A percentile compares a stretch with the other conserved stretches of the same genome.
Conservation (phyloP, 2,797 vertebrate species). For the Eleutherodactylus coqui region DNA sequence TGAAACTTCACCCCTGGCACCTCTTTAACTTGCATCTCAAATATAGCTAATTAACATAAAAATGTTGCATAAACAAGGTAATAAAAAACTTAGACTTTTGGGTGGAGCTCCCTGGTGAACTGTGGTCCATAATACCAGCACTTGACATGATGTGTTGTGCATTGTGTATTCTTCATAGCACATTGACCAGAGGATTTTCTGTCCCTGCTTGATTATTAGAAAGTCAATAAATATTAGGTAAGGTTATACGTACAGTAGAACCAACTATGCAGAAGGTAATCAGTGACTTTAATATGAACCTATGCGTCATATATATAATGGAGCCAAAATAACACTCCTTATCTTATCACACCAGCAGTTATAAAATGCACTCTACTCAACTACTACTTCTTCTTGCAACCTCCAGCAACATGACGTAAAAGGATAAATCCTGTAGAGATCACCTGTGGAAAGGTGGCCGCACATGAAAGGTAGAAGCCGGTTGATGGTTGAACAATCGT, state of each 20-base stretch:
- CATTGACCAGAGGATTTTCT: neutral
- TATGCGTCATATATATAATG: neutral
- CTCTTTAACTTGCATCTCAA: too few relatives aligned
- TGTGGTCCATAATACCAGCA: neutral
- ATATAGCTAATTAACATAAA: too few relatives aligned
- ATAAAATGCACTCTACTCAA: neutral
- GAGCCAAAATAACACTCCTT: constrained; percentile 18
- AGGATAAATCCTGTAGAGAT: neutral
- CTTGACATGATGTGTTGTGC: neutral
- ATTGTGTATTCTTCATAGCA: neutral
- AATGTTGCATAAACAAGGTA: too few relatives aligned
- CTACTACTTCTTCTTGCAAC: neutral
- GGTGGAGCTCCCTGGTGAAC: neutral
- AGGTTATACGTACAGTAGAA: constrained; percentile 4
- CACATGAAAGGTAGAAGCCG: too few relatives aligned
- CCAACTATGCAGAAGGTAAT: neutral
- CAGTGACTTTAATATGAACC: neutral
- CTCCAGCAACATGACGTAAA: neutral
- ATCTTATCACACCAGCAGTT: neutral
- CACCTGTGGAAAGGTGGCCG: neutral
- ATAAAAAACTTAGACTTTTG: neutral
- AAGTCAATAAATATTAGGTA: constrained; percentile 22
- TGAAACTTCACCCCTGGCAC: too few relatives aligned
- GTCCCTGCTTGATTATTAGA: neutral
- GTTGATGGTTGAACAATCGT: too few relatives aligned